Base-by-base conservation (phyloP, 2,888 invertebrate species). In the Rhodophaea formosa region DNA sequence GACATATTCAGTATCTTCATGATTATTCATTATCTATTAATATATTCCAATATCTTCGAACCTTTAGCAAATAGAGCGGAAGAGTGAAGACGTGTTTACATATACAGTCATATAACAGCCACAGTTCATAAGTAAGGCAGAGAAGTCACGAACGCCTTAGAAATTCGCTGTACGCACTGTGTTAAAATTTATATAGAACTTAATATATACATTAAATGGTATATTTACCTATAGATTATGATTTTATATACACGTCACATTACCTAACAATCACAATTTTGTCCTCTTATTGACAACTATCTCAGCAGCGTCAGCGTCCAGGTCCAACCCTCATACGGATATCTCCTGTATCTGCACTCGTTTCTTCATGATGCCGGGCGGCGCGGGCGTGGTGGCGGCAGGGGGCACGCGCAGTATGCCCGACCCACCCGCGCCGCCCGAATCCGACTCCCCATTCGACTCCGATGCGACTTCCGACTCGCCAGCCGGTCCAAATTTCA, bases 281-380 rank as follows among this genome's bases (percentile, higher is more conserved):
- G 89, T 91, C 77, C 88, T 77, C 77, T 88, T 84, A 61, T 88
- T 90, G 62, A 89, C 82, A 65, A 91, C 87, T 59, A 90, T 79
- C 74, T 86, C 88, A 57, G 80, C 80, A 72, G 80, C 75, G 71
- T 86, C 84, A 72, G 80, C 75, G 71, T 86, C 84, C 60, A 87
- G 81, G 68, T 23, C 23, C 23, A 85, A 89, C 77, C 82, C 91
- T 95, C 93, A 97, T 91, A 97, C 97, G 62, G 97, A 97, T 91
- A 97, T 97, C 86, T 97, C 97, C 86, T 97, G 97, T 82, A 97
- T 97, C 91, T 97, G 97, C 74, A 97, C 97, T 84, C 97, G 94
- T 87, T 97, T 97, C 88, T 97, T 97, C 92, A 95, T 94, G 64
- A 95, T 94, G 59, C 95, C 94, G 8, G 95, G 95, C 0, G 95